Evolutionary conservation across 64 coral and sea anemone species (phyloP).

Genomic region (Acropora yongei): DNA sequence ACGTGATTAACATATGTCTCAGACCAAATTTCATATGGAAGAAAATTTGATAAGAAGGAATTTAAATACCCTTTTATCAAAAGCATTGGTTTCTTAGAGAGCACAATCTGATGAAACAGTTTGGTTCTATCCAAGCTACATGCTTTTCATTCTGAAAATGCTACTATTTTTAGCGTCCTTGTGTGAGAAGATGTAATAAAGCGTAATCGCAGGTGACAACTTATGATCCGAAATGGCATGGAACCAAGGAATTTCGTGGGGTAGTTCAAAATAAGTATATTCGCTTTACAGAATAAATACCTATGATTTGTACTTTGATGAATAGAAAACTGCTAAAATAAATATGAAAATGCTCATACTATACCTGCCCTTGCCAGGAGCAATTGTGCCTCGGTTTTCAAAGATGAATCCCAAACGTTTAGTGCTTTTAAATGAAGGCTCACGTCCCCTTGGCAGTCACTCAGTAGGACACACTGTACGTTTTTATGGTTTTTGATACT

Average conservation of each 20-base stretch:
- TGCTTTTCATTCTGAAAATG: too few relatives aligned
- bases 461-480: conserved; percentile 44
- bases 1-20: conserved; percentile 23
- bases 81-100: background rate
- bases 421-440: conserved; percentile 51
- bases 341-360: conserved; percentile 23
- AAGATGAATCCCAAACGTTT: conserved; percentile 40
- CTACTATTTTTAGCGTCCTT: too few relatives aligned
- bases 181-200: background rate
- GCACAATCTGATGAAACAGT: too few relatives aligned
- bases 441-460: conserved; percentile 32
- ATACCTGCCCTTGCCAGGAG: conserved; percentile 59
- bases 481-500: background rate
- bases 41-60: too few relatives aligned
- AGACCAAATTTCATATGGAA: conserved; percentile 18
- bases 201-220: conserved; percentile 14
- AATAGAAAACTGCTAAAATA: background rate
- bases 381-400: conserved; percentile 58
- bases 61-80: background rate
- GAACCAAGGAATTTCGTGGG: background rate
- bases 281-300: background rate
- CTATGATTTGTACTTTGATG: background rate
- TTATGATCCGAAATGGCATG: background rate
- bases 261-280: background rate
- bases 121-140: too few relatives aligned